Evolutionary conservation across 2,797 vertebrate genomes (phyloP), one percentile per base, ranked within the genome.

Genomic region (Clarias pachynema): DNA sequence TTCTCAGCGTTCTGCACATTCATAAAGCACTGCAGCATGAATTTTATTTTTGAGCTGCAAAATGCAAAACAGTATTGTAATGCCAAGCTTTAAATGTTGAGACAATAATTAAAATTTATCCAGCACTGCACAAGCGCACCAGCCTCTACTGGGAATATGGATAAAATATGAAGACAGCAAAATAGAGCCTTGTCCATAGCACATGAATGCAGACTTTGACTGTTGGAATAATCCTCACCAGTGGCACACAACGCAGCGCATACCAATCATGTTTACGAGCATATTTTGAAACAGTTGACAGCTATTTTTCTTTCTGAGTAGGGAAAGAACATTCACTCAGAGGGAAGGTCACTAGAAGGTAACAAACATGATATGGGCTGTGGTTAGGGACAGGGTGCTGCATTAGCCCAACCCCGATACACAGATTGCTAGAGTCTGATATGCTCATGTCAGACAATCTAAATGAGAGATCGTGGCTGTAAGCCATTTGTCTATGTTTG

Each of bases 291-390:
- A 88, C 79, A 85, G 62, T 85, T 82, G 87, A 89, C 78, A 85
- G 90, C 89, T 86, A 90, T 92, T 88, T 89, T 86, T 87, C 83
- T 89, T 85, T 89, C 88, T 84, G 87, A 91, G 89, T 70, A 88
- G 70, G 85, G 84, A 66, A 85, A 86, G 79, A 90, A 87, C 87
- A 91, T 92, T 88, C 60, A 75, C 84, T 91, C 86, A 79, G 26
- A 70, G 31, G 77, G 90, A 92, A 94, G 91, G 93, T 94, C 92
- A 93, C 62, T 18, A 62, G 69, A 87, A 86, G 86, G 89, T 92
- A 92, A 92, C 92, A 90, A 91, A 89, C 88, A 90, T 63, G 85
- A 85, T 86, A 90, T 85, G 87, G 82, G 85, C 82, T 85, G 88
- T 90, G 89, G 86, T 86, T 53, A 84, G 86, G 63, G 86, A 86